Percentiles rank a stretch among this genome's conserved stretches.
Evolutionary conservation across 2,113 vertebrate genomes (phyloP).

Genomic region (Catharus minimus): DNA sequence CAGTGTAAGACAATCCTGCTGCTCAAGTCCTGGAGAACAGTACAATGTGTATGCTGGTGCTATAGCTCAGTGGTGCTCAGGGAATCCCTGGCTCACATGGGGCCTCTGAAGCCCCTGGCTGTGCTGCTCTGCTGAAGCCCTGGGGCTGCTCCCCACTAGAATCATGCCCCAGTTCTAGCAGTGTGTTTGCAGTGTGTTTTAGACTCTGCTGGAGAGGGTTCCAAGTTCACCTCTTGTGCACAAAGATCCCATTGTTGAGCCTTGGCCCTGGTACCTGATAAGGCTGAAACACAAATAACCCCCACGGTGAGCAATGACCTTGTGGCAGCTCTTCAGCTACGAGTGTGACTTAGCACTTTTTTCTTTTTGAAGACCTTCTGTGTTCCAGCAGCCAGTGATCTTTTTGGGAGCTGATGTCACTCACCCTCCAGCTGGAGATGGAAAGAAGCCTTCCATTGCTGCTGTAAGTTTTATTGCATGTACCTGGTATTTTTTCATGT

Average conservation of each 20-base stretch:
- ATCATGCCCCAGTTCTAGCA: background rate
- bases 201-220: background rate
- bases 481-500: background rate
- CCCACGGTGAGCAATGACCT: background rate
- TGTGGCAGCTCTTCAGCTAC: constrained; percentile 20
- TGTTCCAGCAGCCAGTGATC: constrained; percentile 99
- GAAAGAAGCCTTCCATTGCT: constrained; percentile 98
- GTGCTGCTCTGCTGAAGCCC: accelerated
- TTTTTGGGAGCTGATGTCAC: constrained; percentile 99
- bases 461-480: constrained; percentile 80
- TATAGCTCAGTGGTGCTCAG: background rate
- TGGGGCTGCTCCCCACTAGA: background rate
- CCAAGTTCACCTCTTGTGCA: background rate
- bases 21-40: background rate
- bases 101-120: background rate
- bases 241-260: background rate
- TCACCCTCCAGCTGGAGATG: constrained; percentile 96
- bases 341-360: constrained; percentile 55
- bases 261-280: background rate
- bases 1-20: background rate
- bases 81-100: background rate
- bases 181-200: background rate
- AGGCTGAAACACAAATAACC: background rate
- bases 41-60: background rate
- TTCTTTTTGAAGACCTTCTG: constrained; percentile 88